Evolutionary conservation across 2,113 vertebrate genomes (phyloP), one percentile per base, ranked within the genome.

Genomic region (Ameiurus melas): DNA sequence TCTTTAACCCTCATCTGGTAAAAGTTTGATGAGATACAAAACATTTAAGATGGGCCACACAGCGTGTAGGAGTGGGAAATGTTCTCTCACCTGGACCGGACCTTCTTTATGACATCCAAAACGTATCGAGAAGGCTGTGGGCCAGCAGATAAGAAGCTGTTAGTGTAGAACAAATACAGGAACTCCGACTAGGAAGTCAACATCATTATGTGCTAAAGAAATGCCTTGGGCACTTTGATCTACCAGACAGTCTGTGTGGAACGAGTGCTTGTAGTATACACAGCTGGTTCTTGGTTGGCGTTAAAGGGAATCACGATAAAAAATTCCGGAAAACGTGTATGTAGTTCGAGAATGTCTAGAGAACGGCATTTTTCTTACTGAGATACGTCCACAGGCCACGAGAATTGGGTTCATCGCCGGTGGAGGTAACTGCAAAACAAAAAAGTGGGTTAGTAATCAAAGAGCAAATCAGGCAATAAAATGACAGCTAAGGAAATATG

Each of bases 31-130:
- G 27, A 64, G 16, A 70, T 70, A 30, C n/a, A 12, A 30, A 30
- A 68, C 12, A 30, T 68, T 17, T 1, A 16, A 36, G 68, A 71
- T 36, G 36, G 22, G 19, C 33, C 7, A 33, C 36, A 62, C 10
- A 66, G 2, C 30, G n/a, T 80, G 64, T 30, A 0, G 47, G 36
- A 77, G 33, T 43, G 14, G 17, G 39, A n/a, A 47, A 39, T 79
- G 5, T 22, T 22, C 0, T n/a, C 91, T 95, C 91, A 99, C 98
- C 98, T 99, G 0, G 98, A 99, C 89, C 94, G 95, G 92, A 99
- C 96, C 89, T 98, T 98, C 95, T 96, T 99, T 89, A 99, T 95
- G 85, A 98, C 96, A 62, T 99, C 97, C 19, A 99, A 92, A 22
- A 99, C 96, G 0, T 99, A 98, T 0, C 92, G 95, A 33, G 97